These are phyloP conservation scores for Akabosia matsudoensis DNA, from an alignment of 1,140 invertebrate species.

Conservation along the genomic window DNA sequence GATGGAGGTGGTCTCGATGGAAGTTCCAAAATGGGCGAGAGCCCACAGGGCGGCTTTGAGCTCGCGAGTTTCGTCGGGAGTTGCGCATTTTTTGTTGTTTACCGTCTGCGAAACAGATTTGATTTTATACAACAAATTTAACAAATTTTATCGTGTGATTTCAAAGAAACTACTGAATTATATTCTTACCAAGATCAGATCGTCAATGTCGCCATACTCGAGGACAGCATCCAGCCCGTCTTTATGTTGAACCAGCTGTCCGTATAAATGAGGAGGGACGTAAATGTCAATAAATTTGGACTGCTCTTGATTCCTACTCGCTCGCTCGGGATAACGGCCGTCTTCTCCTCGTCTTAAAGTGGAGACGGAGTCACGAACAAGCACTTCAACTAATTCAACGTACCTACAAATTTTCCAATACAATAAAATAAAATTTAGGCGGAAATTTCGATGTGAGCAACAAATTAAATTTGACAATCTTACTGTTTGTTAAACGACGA, in stretches of 20 bases:
- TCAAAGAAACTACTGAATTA: background rate
- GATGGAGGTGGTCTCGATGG: conserved; percentile 67
- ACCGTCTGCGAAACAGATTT: conserved; percentile 30
- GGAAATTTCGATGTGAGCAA: background rate
- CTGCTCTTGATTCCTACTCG: conserved; percentile 49
- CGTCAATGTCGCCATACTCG: conserved; percentile 49
- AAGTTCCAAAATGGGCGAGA: conserved; percentile 75
- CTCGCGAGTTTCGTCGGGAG: conserved; percentile 65
- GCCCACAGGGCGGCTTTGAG: conserved; percentile 89
- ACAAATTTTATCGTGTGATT: conserved; percentile 9
- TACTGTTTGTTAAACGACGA: conserved; percentile 69
- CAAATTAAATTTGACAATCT: conserved; percentile 31
- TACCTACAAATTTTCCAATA: conserved; percentile 59
- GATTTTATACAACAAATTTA: background rate
- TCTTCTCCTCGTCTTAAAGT: conserved; percentile 76
- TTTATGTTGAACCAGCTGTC: conserved; percentile 75
- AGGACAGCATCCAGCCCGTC: conserved; percentile 67
- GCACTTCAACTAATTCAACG: conserved; percentile 80
- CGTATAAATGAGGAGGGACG: conserved; percentile 81
- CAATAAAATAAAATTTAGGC: background rate
- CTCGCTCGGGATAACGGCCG: conserved; percentile 68
- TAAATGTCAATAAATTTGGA: conserved; percentile 57
- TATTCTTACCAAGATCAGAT: conserved; percentile 43
- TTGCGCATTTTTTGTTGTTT: conserved; percentile 55
- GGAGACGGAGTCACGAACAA: conserved; percentile 80